Evolutionary conservation across 2,888 invertebrate species (phyloP).

Genomic region (Apeira syringaria): DNA sequence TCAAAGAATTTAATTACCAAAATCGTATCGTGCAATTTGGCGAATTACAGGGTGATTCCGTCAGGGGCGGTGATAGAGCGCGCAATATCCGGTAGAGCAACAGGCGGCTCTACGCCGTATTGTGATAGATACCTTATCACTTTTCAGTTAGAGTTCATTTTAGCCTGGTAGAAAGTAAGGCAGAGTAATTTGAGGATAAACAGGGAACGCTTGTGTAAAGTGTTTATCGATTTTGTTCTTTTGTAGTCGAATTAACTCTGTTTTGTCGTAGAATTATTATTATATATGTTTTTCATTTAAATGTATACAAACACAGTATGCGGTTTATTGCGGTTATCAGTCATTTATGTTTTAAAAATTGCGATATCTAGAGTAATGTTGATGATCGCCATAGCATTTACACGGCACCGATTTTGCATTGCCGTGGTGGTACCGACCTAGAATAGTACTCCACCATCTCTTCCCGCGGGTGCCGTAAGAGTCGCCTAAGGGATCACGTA

Average conservation of each 20-base stretch:
- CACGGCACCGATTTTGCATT: too few species aligned
- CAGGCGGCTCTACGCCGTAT: conserved; percentile 47
- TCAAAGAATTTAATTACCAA: conserved; percentile 71
- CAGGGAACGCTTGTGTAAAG: conserved; percentile 21
- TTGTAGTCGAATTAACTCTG: conserved; percentile 2
- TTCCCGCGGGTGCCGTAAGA: too few species aligned
- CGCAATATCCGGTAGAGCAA: conserved; percentile 75
- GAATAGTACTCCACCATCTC: too few species aligned
- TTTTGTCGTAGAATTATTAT: neutral
- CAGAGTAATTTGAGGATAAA: conserved; percentile 26
- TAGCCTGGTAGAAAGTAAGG: neutral
- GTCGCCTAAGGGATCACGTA: too few species aligned
- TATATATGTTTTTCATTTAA: too few species aligned
- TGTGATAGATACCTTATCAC: conserved; percentile 3
- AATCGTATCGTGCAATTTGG: conserved; percentile 66
- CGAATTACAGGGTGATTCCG: conserved; percentile 75
- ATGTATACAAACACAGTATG: too few species aligned
- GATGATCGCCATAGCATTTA: too few species aligned
- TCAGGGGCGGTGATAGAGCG: conserved; percentile 64
- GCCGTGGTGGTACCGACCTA: too few species aligned
- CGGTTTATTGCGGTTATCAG: too few species aligned
- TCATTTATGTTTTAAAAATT: too few species aligned
- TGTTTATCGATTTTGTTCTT: conserved; percentile 22
- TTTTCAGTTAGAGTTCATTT: neutral
- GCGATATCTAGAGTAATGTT: too few species aligned